Evolutionary conservation across 2,113 vertebrate genomes (phyloP).

Genomic region (Micronycteris hirsuta): DNA sequence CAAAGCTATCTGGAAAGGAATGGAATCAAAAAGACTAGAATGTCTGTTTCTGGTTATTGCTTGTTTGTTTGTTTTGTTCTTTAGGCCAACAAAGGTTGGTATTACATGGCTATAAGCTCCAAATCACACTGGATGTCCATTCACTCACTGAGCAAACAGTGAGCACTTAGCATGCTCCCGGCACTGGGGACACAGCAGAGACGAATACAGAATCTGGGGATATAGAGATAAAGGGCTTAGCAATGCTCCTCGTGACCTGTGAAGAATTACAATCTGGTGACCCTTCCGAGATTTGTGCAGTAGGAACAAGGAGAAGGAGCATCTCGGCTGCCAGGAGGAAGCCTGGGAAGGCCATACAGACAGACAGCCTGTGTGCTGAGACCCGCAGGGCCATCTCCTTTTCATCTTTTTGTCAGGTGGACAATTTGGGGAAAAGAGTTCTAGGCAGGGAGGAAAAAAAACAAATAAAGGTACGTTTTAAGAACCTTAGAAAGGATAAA

Average conservation of each 20-base stretch:
- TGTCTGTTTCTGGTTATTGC: neutral
- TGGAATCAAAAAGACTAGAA: neutral
- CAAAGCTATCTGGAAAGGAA: neutral
- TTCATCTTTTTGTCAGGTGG: neutral
- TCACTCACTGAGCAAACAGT: neutral
- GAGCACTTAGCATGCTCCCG: neutral
- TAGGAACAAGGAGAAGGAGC: neutral
- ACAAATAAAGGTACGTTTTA: neutral
- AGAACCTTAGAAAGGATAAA: neutral
- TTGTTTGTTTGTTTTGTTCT: neutral
- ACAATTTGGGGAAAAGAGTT: neutral
- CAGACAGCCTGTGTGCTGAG: neutral
- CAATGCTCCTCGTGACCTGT: neutral
- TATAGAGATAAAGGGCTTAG: neutral
- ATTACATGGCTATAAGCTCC: neutral
- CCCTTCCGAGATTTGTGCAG: neutral
- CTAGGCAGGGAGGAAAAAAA: neutral
- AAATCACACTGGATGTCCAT: neutral
- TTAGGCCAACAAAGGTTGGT: neutral
- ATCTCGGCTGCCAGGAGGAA: neutral
- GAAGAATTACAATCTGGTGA: neutral
- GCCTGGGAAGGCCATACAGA: neutral
- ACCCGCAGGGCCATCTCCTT: neutral
- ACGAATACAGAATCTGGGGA: neutral
- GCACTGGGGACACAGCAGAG: neutral